These are phyloP conservation scores for Piaya cayana DNA, from an alignment of 2,113 vertebrate genomes.

Conservation along the genomic window DNA sequence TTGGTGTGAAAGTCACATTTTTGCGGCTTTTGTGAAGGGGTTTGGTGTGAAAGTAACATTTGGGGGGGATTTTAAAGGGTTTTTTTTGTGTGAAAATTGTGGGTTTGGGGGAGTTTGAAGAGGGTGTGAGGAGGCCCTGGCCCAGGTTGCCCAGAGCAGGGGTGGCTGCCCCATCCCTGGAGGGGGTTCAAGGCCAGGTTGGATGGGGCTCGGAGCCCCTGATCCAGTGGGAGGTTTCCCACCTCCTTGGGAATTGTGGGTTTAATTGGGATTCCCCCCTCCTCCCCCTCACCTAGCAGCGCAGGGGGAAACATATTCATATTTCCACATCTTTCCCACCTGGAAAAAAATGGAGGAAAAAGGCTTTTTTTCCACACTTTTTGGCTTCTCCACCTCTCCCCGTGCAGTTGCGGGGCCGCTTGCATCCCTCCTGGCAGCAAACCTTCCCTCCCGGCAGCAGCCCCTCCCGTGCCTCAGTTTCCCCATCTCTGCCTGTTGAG, in stretches of 20 bases:
- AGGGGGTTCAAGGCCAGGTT: no score
- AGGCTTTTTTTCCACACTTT: neutral
- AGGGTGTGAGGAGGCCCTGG: no score
- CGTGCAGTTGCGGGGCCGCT: neutral
- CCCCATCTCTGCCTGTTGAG: neutral
- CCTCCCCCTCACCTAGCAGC: neutral
- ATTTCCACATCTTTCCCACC: neutral
- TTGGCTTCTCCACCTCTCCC: neutral
- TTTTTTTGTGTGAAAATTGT: no score
- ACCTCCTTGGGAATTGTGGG: neutral
- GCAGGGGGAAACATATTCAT: neutral
- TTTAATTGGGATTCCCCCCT: neutral
- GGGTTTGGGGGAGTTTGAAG: no score
- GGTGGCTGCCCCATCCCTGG: no score
- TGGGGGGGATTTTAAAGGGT: no score
- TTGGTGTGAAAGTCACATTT: no score
- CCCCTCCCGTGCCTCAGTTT: slow-evolving; percentile 41
- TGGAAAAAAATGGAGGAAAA: neutral
- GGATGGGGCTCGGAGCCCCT: no score
- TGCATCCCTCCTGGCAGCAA: neutral
- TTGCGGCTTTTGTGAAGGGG: no score
- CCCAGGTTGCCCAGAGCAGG: no score
- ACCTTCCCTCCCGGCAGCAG: neutral
- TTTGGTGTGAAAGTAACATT: no score
- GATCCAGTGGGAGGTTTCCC: neutral